Base-by-base conservation (phyloP, 2,797 vertebrate genomes). In the Ceryle rudis region DNA sequence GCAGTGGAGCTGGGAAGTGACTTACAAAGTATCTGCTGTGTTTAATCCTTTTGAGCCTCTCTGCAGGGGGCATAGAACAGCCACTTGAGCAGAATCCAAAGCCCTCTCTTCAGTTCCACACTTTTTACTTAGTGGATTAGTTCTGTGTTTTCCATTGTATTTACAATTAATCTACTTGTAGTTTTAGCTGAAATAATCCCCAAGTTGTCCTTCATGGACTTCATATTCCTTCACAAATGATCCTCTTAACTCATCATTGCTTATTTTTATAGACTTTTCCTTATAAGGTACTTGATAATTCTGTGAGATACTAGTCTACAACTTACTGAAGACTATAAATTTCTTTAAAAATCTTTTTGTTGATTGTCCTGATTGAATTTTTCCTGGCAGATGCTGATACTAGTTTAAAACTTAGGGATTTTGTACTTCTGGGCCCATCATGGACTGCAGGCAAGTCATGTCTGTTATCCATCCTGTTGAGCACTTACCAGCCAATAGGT, bases 61-160 rank as follows among this genome's bases (percentile, higher is more conserved):
- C 55, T 64, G 37, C 11, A 25, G 67, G 39, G 16, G 74, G 3
- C 47, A 54, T 26, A n/a, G 28, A 81, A 28, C 37, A 73, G 42
- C 41, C 64, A 10, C 21, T 41, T 55, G 20, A 66, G 81, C 81
- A 84, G 66, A 44, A 52, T 28, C 69, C 74, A 62, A n/a, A 90
- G 55, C 51, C 20, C 25, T 79, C 42, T 86, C 52, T 73, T 81
- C 87, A 71, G 46, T 31, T 64, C 49, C 75, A 23, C 12, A 2
- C 29, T 73, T 84, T 64, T 81, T 93, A 44, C 88, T 91, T 42
- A 57, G 47, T 37, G 37, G 41, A 78, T 95, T 73, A 64, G 52
- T 83, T 93, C 60, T 80, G 49, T 77, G 77, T 89, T 92, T 88
- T 62, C 58, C 60, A 49, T 21, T 88, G 46, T 93, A 67, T 83